Evolutionary conservation across 2,888 invertebrate genomes (phyloP), one percentile per base, ranked within the genome.

Genomic region (Stomorhina lunata): DNA sequence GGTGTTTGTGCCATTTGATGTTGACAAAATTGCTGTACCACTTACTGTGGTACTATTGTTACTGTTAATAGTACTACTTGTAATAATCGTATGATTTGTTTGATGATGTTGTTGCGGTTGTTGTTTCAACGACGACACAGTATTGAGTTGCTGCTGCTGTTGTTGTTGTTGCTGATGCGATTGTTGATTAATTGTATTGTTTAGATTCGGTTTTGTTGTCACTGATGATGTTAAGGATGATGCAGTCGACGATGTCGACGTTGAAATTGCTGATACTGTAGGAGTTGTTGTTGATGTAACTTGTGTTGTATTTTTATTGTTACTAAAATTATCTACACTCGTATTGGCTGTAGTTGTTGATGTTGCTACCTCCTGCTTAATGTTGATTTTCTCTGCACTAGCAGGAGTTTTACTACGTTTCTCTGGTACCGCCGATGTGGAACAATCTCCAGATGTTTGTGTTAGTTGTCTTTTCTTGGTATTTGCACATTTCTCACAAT

Each of bases 401-500:
- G 10, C 75, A 25, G 84, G 84, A 17, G 84, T 84, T 81, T 87
- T 87, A 32, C 79, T 71, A 40, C 90, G 87, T 82, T 91, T 91
- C 63, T 90, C 90, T 20, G 87, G 85, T 53, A 86, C 84, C 55
- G 87, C 86, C 25, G 90, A 89, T 40, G 90, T 88, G 17, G 88
- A 85, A 12, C 88, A 88, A 20, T 89, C 88, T 34, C 88, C 87
- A 25, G 88, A 81, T 45, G 86, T 84, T 83, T 88, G 86, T 4
- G 86, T 80, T 84, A 88, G 72, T 61, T 87, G 87, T 57, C 90
- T 86, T 82, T 90, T 90, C 59, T 88, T 88, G 76, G 85, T 86
- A 29, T 87, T 86, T 40, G 88, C 86, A 87, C 91, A 91, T 85
- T 91, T 91, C 48, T 91, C 91, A 86, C 91, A 91, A 76, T 91